Conservation (phyloP, 2,113 vertebrate species). For the Cisticola juncidis region DNA sequence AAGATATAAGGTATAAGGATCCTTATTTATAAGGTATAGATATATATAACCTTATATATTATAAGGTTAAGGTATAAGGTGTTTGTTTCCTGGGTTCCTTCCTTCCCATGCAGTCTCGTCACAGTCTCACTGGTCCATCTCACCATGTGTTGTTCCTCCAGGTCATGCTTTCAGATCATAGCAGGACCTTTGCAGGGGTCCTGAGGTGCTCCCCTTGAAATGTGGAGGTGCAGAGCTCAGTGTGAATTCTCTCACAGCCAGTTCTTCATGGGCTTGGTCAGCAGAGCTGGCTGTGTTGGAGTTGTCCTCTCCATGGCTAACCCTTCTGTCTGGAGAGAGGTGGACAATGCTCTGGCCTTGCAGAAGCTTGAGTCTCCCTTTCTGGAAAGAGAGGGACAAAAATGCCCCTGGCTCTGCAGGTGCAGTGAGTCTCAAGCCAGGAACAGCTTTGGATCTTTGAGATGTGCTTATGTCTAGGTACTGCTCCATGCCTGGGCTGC, state of each 20-base stretch:
- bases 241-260: not conserved
- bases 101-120: accelerated
- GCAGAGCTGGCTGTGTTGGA: not conserved
- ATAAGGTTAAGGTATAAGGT: not conserved
- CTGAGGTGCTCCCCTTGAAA: not conserved
- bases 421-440: not conserved
- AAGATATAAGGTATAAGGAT: too few species aligned
- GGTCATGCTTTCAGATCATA: not conserved
- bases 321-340: not conserved
- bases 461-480: not conserved
- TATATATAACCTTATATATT: too few species aligned
- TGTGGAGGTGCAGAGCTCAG: not conserved
- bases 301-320: not conserved
- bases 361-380: not conserved
- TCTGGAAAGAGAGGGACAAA: not conserved
- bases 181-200: not conserved
- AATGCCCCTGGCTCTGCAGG: not conserved
- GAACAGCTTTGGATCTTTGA: not conserved
- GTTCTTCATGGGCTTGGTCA: not conserved
- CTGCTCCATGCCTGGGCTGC: not conserved
- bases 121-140: accelerated
- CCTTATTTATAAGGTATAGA: too few species aligned
- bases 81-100: not conserved
- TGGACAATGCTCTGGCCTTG: not conserved
- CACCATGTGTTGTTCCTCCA: accelerated